These are phyloP conservation scores for Lymantria dispar DNA, from an alignment of 2,888 invertebrate genomes.

Conservation along the genomic window DNA sequence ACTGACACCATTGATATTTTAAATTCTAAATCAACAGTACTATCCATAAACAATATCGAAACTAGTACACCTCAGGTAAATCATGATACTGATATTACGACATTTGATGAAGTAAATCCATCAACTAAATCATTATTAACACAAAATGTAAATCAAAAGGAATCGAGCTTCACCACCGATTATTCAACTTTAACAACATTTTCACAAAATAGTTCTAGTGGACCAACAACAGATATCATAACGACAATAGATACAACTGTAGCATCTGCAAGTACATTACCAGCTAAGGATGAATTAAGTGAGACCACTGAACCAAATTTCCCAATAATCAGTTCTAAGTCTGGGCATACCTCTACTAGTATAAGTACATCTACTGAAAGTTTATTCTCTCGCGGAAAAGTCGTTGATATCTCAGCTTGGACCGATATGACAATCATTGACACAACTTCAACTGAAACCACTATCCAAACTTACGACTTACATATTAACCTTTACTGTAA, in stretches of 20 bases:
- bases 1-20: not conserved
- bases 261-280: not conserved
- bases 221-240: not conserved
- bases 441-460: constrained; percentile 63
- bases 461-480: constrained; percentile 41
- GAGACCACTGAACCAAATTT: not conserved
- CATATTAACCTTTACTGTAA: constrained; percentile 76
- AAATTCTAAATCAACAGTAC: not conserved
- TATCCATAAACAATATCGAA: not conserved
- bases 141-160: not conserved
- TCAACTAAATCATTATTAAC: not conserved
- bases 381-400: constrained; percentile 68
- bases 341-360: constrained; percentile 32
- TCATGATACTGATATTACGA: not conserved
- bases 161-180: not conserved
- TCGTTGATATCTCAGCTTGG: constrained; percentile 73
- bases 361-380: constrained; percentile 65
- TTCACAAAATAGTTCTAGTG: not conserved
- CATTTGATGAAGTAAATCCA: not conserved
- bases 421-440: constrained; percentile 66
- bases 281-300: not conserved
- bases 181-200: not conserved
- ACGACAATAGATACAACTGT: constrained; percentile 5
- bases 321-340: constrained; percentile 12
- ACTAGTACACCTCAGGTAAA: not conserved